Evolutionary conservation across 2,797 vertebrate species (phyloP), one percentile per base, ranked within the genome.

Genomic region (Anas georgica): DNA sequence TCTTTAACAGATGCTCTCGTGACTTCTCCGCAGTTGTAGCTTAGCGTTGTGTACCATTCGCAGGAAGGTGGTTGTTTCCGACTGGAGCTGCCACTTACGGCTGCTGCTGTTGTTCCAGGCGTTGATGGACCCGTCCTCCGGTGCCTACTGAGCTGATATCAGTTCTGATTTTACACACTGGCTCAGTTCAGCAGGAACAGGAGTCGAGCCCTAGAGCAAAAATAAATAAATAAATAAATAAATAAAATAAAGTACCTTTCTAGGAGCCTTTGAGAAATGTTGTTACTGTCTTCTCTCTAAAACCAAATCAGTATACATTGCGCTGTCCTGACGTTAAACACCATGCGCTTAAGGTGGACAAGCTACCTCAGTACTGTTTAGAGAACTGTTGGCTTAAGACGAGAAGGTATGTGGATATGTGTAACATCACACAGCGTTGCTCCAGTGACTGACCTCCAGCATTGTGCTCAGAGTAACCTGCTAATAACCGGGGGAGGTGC

Each of bases 131-230:
- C 96, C 97, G 98, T 97, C 98, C 98, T 99, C 99, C 99, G 97
- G 99, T 99, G 99, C 99, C 99, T 99, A 99, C 99, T 99, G 99
- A 99, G 98, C 99, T 99, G 99, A 99, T 99, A 98, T 99, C 99
- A 99, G 99, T 99, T 98, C 97, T 99, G 98, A 97, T 98, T 97
- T 98, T 96, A 99, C 98, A 98, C 97, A 99, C 99, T 99, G 99
- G 99, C 99, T 99, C 99, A 99, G 99, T 99, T 99, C 99, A 99
- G 99, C 99, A 99, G 99, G 99, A 99, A 99, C 99, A 99, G 99
- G 99, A 99, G 99, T 99, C 98, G 98, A 97, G 98, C 98, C 99
- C 98, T 94, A 97, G 96, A 98, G 97, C 98, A 97, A 97, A 97
- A 83, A 45, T 18, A 45, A 90, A 95, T 46, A 96, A 88, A 86